Percentiles rank a stretch among this genome's conserved stretches.
phyloP scores from a whole-genome alignment of 2,888 invertebrate species.

The Andrena camellia region DNA sequence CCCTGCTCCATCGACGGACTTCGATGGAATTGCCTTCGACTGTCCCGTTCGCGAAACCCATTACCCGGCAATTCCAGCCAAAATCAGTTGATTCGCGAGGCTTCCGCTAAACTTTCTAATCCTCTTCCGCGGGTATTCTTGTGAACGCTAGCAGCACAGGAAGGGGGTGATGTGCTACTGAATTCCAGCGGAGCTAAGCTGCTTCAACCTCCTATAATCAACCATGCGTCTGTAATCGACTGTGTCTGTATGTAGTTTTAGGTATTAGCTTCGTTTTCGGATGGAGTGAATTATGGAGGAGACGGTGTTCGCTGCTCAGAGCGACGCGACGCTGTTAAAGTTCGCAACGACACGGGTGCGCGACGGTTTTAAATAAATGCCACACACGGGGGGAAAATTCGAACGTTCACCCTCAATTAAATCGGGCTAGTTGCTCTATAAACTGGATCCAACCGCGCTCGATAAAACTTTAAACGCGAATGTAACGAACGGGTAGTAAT shows the following conservation, averaged over 20 bases:
- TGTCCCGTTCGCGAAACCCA: background rate
- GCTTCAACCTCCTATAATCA: no score
- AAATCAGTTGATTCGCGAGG: slow-evolving; percentile 3
- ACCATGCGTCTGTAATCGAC: no score
- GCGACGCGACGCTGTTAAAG: background rate
- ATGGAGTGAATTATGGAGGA: no score
- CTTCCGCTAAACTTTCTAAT: background rate
- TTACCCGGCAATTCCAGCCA: background rate
- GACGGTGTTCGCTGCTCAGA: background rate
- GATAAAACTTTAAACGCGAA: slow-evolving; percentile 32
- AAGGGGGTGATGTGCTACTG: no score
- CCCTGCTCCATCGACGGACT: background rate
- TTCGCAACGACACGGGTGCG: background rate
- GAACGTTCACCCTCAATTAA: slow-evolving; percentile 18
- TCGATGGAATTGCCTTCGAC: background rate
- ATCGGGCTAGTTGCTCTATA: slow-evolving; percentile 8
- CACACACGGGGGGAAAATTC: background rate
- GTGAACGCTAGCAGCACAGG: background rate
- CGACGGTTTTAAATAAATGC: slow-evolving; percentile 15
- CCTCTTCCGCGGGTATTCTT: background rate
- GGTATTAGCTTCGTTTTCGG: no score
- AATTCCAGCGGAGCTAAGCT: no score
- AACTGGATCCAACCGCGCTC: background rate
- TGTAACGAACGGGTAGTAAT: slow-evolving; percentile 20
- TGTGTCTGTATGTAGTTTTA: no score